These are phyloP conservation scores for Drosophila barbarae DNA, from an alignment of 2,888 invertebrate species.

Conservation along the genomic window DNA sequence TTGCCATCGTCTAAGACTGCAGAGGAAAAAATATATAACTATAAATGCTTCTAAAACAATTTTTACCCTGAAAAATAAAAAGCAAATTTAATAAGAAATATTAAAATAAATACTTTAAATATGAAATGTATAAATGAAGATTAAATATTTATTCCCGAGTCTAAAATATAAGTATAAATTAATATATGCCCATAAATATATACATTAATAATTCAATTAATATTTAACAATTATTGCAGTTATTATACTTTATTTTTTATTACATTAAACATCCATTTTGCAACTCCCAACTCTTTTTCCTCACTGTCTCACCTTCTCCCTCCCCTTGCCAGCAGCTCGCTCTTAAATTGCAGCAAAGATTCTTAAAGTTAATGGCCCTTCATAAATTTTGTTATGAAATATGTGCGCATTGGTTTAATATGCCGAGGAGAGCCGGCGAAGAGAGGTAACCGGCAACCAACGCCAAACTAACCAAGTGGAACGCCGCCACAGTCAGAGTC, in stretches of 20 bases:
- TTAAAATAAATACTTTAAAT: background rate
- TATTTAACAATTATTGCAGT: no score
- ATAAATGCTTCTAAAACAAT: background rate
- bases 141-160: background rate
- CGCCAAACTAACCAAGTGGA: slow-evolving; percentile 45
- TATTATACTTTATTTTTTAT: background rate
- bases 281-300: background rate
- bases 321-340: slow-evolving; percentile 20
- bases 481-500: slow-evolving; percentile 22
- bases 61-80: no score
- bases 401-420: slow-evolving; percentile 72
- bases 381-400: slow-evolving; percentile 76
- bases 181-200: background rate
- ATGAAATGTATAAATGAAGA: background rate
- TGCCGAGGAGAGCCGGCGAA: slow-evolving; percentile 52
- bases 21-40: background rate
- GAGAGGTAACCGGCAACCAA: slow-evolving; percentile 10
- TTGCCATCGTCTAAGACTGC: slow-evolving; percentile 36
- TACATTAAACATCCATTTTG: background rate
- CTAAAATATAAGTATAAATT: background rate
- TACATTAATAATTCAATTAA: background rate
- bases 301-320: slow-evolving; percentile 4
- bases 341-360: slow-evolving; percentile 73
- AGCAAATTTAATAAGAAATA: background rate
- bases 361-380: slow-evolving; percentile 77